phyloP scores from a whole-genome alignment of 2,888 invertebrate species.

The Ophonus ardosiacus region DNA sequence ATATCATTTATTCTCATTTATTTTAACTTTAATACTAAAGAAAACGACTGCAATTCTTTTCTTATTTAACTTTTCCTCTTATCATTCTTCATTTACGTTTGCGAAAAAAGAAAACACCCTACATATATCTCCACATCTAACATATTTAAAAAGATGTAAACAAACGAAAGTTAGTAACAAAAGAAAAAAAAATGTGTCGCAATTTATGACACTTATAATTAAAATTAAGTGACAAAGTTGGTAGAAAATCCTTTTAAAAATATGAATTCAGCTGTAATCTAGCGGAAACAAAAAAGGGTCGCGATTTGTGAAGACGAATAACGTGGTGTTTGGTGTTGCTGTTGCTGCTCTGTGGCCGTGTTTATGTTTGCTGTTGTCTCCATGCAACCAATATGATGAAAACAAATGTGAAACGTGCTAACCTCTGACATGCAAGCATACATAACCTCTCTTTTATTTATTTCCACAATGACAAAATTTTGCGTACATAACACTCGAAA shows the following conservation, averaged over 20 bases:
- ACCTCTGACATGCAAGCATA: slow-evolving; percentile 59
- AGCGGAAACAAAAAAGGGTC: slow-evolving; percentile 35
- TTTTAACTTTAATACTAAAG: too few species aligned
- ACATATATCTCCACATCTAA: slow-evolving; percentile 10
- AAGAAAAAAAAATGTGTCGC: slow-evolving; percentile 37
- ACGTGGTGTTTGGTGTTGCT: not conserved
- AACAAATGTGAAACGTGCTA: slow-evolving; percentile 59
- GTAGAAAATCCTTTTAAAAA: slow-evolving; percentile 39
- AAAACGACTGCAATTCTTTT: not conserved
- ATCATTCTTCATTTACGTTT: not conserved
- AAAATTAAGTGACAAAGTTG: slow-evolving; percentile 45
- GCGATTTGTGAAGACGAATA: slow-evolving; percentile 44
- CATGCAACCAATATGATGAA: slow-evolving; percentile 61
- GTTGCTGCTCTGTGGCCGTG: not conserved
- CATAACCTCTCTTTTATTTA: slow-evolving; percentile 48
- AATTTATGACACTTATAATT: slow-evolving; percentile 40
- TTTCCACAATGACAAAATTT: slow-evolving; percentile 39
- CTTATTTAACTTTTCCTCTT: slow-evolving; percentile 1
- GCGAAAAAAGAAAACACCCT: not conserved
- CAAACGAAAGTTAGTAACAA: not conserved
- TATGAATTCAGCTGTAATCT: slow-evolving; percentile 47
- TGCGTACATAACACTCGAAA: slow-evolving; percentile 13
- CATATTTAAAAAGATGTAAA: slow-evolving; percentile 12
- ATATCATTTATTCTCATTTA: too few species aligned
- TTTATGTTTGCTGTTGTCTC: slow-evolving; percentile 40